These are phyloP conservation scores for Martes martes DNA, from an alignment of 2,113 vertebrate genomes.

Conservation along the genomic window DNA sequence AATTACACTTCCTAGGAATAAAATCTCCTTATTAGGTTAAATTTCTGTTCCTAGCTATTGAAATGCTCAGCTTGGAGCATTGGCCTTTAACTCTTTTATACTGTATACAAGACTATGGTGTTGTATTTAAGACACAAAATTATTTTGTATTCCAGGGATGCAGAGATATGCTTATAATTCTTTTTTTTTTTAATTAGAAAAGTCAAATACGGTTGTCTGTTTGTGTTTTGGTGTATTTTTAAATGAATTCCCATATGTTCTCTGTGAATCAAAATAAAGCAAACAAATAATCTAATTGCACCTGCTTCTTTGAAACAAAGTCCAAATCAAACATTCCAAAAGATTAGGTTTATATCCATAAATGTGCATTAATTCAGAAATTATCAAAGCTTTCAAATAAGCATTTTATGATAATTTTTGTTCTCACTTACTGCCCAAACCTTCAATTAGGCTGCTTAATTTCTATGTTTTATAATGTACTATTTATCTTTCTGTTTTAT, in stretches of 20 bases:
- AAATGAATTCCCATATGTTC: constrained; percentile 9
- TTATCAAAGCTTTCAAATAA: constrained; percentile 7
- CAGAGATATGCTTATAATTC: neutral
- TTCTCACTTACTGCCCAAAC: neutral
- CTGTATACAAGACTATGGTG: neutral
- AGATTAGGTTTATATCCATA: neutral
- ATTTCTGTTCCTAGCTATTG: neutral
- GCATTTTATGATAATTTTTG: constrained; percentile 19
- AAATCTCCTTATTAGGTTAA: neutral
- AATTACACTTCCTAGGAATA: neutral
- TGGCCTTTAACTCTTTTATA: neutral
- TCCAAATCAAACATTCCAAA: constrained; percentile 26
- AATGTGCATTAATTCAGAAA: neutral
- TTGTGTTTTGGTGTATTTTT: constrained; percentile 11
- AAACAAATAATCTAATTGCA: neutral
- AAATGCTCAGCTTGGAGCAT: neutral
- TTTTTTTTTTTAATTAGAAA: neutral
- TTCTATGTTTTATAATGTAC: neutral
- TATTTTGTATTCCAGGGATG: neutral
- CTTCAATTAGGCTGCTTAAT: constrained; percentile 2
- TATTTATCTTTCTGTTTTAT: neutral
- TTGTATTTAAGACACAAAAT: neutral
- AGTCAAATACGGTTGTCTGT: neutral
- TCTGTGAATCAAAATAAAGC: constrained; percentile 3
- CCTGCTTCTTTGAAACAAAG: constrained; percentile 46